Conservation (phyloP, 2,888 invertebrate genomes). For the Erebia palarica region DNA sequence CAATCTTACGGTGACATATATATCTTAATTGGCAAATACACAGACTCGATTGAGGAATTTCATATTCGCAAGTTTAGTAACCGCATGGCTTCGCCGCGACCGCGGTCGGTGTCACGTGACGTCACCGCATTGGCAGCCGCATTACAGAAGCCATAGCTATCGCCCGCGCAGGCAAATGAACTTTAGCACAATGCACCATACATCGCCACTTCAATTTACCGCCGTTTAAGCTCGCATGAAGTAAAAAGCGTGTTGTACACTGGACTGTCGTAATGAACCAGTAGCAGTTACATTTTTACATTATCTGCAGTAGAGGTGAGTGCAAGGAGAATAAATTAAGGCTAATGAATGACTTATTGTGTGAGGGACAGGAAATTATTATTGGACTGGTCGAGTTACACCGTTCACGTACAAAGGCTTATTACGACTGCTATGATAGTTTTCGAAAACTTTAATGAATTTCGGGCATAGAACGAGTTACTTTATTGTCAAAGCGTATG, state of each 20-base stretch:
- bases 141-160: constrained; percentile 73
- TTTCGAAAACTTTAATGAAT: too few species aligned
- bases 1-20: too few species aligned
- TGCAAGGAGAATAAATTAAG: constrained; percentile 78
- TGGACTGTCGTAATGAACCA: constrained; percentile 43
- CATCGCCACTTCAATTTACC: constrained; percentile 58
- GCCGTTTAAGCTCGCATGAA: constrained; percentile 46
- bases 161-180: constrained; percentile 51
- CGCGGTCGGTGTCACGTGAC: constrained; percentile 64
- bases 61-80: constrained; percentile 31
- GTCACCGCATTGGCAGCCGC: constrained; percentile 72
- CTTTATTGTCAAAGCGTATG: too few species aligned
- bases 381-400: constrained; percentile 60
- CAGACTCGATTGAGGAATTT: constrained; percentile 17
- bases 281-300: constrained; percentile 47
- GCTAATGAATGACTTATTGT: constrained; percentile 81
- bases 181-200: constrained; percentile 51
- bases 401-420: neutral
- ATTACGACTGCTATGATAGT: too few species aligned
- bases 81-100: constrained; percentile 47
- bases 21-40: neutral
- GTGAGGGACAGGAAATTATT: constrained; percentile 77
- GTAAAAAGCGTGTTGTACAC: constrained; percentile 50
- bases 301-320: constrained; percentile 63
- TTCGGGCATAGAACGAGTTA: too few species aligned